Evolutionary conservation across 2,113 vertebrate genomes (phyloP).

Genomic region (Amblyornis subalaris): DNA sequence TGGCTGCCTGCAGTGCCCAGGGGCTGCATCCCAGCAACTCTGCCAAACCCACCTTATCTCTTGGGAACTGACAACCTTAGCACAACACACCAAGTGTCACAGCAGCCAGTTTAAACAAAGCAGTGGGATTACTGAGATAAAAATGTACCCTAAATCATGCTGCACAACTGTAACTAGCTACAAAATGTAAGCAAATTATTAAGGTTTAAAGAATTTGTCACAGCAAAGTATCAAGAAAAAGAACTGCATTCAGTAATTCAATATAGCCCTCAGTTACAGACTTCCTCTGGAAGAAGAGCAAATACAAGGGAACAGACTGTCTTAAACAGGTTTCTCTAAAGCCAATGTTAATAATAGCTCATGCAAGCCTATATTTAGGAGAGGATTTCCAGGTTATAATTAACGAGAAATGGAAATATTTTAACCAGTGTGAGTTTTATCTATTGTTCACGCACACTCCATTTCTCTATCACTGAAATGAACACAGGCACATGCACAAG

Average conservation of each 20-base stretch:
- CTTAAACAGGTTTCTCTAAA: constrained; percentile 8
- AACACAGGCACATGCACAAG: neutral
- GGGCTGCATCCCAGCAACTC: neutral
- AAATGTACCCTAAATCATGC: neutral
- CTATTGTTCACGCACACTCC: neutral
- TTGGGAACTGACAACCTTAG: neutral
- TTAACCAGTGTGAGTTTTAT: neutral
- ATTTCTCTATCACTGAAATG: neutral
- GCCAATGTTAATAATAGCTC: constrained; percentile 1
- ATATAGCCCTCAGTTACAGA: neutral
- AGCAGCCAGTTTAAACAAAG: neutral
- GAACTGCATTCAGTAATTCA: neutral
- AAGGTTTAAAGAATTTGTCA: neutral
- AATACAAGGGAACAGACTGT: neutral
- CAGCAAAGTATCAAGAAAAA: neutral
- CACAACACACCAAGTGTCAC: neutral
- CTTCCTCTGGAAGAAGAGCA: neutral
- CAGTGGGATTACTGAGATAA: neutral
- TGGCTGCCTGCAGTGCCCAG: neutral
- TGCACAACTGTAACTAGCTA: neutral
- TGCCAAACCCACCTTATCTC: neutral
- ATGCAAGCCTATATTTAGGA: constrained; percentile 12
- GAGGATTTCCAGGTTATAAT: constrained; percentile 31
- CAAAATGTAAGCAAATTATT: neutral
- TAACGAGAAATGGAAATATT: neutral